Evolutionary conservation across 2,888 invertebrate species (phyloP).

Genomic region (Pollenia amentaria): DNA sequence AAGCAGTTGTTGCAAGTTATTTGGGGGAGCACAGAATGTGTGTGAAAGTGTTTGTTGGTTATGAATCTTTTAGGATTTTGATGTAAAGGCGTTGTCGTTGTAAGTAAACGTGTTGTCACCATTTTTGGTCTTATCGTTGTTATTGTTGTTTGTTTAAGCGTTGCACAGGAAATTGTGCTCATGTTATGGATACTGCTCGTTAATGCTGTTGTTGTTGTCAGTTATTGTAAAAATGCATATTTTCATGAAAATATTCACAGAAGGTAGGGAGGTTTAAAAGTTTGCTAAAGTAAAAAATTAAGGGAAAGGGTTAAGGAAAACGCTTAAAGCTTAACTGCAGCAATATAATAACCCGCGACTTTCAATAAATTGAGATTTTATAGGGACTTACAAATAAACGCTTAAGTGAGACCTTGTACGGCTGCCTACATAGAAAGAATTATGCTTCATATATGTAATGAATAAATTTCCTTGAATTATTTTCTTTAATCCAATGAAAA

Average conservation of each 20-base stretch:
- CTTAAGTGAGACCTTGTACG: no score
- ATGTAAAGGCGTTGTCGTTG: slow-evolving; percentile 60
- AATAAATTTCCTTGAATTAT: no score
- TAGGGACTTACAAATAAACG: no score
- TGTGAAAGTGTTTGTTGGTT: slow-evolving; percentile 1
- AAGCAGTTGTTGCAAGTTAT: background rate
- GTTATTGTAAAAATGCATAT: slow-evolving; percentile 25
- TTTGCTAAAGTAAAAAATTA: background rate
- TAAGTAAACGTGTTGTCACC: slow-evolving; percentile 74
- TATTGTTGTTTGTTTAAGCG: slow-evolving; percentile 23
- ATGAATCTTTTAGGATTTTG: slow-evolving; percentile 49
- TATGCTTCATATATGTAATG: no score
- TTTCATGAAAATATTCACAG: slow-evolving; percentile 17
- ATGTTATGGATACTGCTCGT: slow-evolving; percentile 54
- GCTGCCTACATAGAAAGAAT: no score
- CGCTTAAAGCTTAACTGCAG: no score
- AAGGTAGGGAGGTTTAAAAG: background rate
- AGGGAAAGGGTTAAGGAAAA: no score
- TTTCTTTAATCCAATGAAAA: no score
- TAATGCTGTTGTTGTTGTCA: slow-evolving; percentile 34
- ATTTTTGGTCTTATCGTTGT: slow-evolving; percentile 70
- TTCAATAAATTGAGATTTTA: no score
- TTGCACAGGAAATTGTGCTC: slow-evolving; percentile 62
- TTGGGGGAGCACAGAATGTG: background rate
- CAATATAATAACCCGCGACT: no score